A percentile compares a stretch with the other conserved stretches of the same genome.
phyloP scores from a whole-genome alignment of 2,888 invertebrate genomes.

The Cryptophagus acutangulus region DNA sequence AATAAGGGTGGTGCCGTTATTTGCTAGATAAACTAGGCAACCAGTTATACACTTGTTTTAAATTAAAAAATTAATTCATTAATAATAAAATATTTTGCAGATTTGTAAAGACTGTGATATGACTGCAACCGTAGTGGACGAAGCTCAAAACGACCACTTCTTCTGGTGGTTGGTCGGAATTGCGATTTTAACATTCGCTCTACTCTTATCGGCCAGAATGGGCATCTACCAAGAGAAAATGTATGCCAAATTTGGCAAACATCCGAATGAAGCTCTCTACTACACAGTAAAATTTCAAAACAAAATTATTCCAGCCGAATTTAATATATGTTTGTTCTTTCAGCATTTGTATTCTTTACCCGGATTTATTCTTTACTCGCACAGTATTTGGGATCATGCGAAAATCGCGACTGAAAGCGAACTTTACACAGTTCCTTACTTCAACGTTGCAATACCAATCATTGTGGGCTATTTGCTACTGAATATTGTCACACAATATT shows the following conservation, averaged over 20 bases:
- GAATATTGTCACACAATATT: constrained; percentile 83
- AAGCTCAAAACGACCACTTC: constrained; percentile 53
- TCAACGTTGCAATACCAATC: constrained; percentile 63
- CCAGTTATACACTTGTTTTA: too few species aligned
- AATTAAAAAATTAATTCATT: not conserved
- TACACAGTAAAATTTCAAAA: constrained; percentile 59
- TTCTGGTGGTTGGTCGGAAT: constrained; percentile 71
- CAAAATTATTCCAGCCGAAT: constrained; percentile 5
- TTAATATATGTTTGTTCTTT: constrained; percentile 34
- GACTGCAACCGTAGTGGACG: constrained; percentile 46
- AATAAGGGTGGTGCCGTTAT: too few species aligned
- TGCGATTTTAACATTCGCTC: constrained; percentile 73
- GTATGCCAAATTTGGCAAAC: constrained; percentile 80
- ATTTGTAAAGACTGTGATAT: constrained; percentile 40
- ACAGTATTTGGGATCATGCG: constrained; percentile 74
- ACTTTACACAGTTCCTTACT: constrained; percentile 52
- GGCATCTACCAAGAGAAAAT: constrained; percentile 86
- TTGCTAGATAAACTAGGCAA: too few species aligned
- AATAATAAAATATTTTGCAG: constrained; percentile 22
- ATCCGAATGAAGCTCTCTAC: constrained; percentile 82
- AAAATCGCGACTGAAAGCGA: constrained; percentile 66
- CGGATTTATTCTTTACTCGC: constrained; percentile 73
- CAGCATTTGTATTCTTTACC: constrained; percentile 87
- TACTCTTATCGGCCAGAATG: constrained; percentile 92
- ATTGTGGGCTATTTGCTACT: constrained; percentile 73